Evolutionary conservation across 1,140 invertebrate species (phyloP), one percentile per base, ranked within the genome.

Genomic region (Drosophila simulans): DNA sequence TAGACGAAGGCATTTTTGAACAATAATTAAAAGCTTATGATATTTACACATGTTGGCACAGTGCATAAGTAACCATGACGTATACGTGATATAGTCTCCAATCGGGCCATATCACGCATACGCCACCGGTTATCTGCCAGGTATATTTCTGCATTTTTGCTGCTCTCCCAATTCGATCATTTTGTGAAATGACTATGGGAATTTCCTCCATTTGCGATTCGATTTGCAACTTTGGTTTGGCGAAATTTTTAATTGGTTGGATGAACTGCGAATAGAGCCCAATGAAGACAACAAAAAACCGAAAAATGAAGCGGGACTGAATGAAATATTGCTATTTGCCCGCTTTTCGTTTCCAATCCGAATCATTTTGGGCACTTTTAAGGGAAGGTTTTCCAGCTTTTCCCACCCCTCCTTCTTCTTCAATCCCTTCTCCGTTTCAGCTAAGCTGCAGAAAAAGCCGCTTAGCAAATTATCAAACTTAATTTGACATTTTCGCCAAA

Each of bases 391-490:
- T 49, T 48, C 10, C 7, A 4, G 15, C 25, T 42, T 45, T 42
- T n/a, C 13, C 17, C 4, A 13, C 0, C 25, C 13, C 13, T 27
- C 54, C 15, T 11, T 11, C 2, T 22, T 3, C 4, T 12, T 8
- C 34, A 40, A 34, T 54, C 35, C 20, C 25, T 20, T 40, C 51
- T 73, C 15, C 15, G 49, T 74, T 31, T 52, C 68, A 57, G 68
- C 39, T 74, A 35, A 43, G 8, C 56, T 17, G 2, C n/a, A 5
- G 37, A 35, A 5, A 52, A 64, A 57, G 60, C 46, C 27, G 58
- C 52, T 75, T 75, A 64, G 46, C 68, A 62, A 72, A 72, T 72
- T 72, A 72, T 63, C 46, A 40, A 72, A 40, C 37, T 63, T 72
- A 72, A 74, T 74, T 72, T 72, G 52, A 40, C 69, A 64, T 59